Base-by-base conservation (phyloP, 2,113 vertebrate genomes). In the Melierax canorus region DNA sequence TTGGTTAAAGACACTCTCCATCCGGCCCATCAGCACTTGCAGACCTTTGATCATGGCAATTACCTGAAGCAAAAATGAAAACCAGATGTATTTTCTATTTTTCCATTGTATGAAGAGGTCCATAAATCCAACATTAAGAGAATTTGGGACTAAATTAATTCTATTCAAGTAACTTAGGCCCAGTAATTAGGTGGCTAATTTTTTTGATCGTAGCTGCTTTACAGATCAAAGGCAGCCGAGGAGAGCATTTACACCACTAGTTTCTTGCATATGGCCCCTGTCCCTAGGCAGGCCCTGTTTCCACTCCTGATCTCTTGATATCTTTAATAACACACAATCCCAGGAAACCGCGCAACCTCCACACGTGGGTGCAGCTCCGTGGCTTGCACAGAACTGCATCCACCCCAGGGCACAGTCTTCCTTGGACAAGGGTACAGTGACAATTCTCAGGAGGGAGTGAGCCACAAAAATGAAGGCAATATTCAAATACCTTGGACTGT, bases 31-130 rank as follows among this genome's bases (percentile, higher is more conserved):
- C 90, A 99, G 98, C 79, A 99, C 99, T 96, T 99, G 99, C 92
- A 99, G 98, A 32, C 99, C 99, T 96, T 99, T 99, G 95, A 99
- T 99, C 99, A 99, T 99, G 92, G 99, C 99, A 38, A 99, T 99
- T 95, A 99, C 98, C 98, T 99, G 95, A 26, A 76, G 21, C 16
- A 58, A 86, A 86, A 62, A 88, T 51, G 71, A 82, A 72, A 85
- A 29, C 0, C 63, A 90, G 34, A 39, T 30, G 23, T 36, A 48
- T 38, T 27, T 55, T 32, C 46, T 71, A 8, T 27, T 72, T 55
- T 50, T 43, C 14, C 15, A 53, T 2, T 7, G 20, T 77, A 46
- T 21, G 26, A 76, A 83, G 22, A 90, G 29, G 7, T 36, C 13
- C 38, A 9, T 55, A 69, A 66, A 60, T 17, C 23, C 71, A 88